Evolutionary conservation across 2,797 vertebrate genomes (phyloP).

Genomic region (Heterohyrax brucei): DNA sequence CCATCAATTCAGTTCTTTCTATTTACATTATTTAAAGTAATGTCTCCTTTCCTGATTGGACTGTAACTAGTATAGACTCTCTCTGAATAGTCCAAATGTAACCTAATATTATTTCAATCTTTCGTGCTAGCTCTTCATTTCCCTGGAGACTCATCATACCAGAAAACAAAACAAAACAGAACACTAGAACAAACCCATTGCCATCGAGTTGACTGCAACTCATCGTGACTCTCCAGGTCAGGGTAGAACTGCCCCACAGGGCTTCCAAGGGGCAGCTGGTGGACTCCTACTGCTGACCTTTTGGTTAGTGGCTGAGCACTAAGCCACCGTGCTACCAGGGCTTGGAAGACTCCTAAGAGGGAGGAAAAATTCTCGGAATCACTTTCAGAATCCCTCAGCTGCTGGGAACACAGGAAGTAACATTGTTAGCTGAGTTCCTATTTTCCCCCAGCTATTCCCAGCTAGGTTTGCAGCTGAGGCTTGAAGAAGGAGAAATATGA

Average conservation of each 20-base stretch:
- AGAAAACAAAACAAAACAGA: too few relatives aligned
- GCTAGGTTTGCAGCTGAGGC: background rate
- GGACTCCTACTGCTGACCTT: too few relatives aligned
- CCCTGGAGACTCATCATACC: background rate
- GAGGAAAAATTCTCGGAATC: background rate
- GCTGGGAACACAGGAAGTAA: background rate
- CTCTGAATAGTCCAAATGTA: background rate
- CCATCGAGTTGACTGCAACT: too few relatives aligned
- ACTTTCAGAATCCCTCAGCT: background rate
- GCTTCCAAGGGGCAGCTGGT: too few relatives aligned
- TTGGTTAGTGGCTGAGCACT: too few relatives aligned
- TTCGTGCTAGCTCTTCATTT: conserved; percentile 41
- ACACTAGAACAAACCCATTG: too few relatives aligned
- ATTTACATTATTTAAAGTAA: conserved; percentile 18
- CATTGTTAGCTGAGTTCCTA: background rate
- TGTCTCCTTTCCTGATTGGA: background rate
- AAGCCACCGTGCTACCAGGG: too few relatives aligned
- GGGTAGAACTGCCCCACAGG: too few relatives aligned
- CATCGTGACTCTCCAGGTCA: too few relatives aligned
- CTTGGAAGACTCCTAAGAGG: background rate
- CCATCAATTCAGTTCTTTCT: background rate
- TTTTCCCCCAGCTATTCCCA: background rate
- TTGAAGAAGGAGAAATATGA: background rate
- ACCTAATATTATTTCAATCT: conserved; percentile 10
- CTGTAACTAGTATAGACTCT: background rate